Conservation (phyloP, 1,140 invertebrate species). For the Lerema accius region DNA sequence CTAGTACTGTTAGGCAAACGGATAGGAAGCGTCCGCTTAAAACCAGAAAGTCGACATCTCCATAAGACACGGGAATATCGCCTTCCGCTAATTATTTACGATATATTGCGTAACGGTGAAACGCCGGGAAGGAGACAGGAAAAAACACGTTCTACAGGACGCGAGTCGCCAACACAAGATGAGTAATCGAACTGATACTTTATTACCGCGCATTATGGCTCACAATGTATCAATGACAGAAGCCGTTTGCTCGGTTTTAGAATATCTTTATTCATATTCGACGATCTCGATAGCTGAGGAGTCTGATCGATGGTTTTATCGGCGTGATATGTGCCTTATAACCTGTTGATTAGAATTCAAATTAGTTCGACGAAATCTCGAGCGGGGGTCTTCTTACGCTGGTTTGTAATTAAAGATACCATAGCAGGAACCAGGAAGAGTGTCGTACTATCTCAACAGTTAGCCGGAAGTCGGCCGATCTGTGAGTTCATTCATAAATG, state of each 20-base stretch:
- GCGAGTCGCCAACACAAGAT: constrained; percentile 52
- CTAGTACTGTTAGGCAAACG: constrained; percentile 63
- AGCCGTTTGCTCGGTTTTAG: constrained; percentile 62
- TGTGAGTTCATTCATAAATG: constrained; percentile 82
- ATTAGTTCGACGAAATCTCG: constrained; percentile 17
- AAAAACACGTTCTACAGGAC: constrained; percentile 77
- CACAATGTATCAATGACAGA: constrained; percentile 40
- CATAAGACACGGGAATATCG: constrained; percentile 81
- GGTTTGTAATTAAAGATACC: constrained; percentile 78
- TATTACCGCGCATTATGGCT: constrained; percentile 48
- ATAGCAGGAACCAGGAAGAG: constrained; percentile 82
- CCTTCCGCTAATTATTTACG: constrained; percentile 82
- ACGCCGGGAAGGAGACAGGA: constrained; percentile 77
- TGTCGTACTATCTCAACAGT: constrained; percentile 82
- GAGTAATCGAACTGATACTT: constrained; percentile 45
- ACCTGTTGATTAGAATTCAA: constrained; percentile 31
- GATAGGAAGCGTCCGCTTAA: constrained; percentile 68
- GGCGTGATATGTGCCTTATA: constrained; percentile 53
- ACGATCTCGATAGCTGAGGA: constrained; percentile 69
- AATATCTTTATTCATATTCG: constrained; percentile 79
- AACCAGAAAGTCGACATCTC: constrained; percentile 75
- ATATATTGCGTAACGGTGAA: constrained; percentile 82
- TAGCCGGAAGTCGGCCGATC: constrained; percentile 81
- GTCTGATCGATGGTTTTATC: constrained; percentile 54
- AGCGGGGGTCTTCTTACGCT: constrained; percentile 64